Conservation (phyloP, 2,113 vertebrate genomes). For the Sphyrna mokarran region DNA sequence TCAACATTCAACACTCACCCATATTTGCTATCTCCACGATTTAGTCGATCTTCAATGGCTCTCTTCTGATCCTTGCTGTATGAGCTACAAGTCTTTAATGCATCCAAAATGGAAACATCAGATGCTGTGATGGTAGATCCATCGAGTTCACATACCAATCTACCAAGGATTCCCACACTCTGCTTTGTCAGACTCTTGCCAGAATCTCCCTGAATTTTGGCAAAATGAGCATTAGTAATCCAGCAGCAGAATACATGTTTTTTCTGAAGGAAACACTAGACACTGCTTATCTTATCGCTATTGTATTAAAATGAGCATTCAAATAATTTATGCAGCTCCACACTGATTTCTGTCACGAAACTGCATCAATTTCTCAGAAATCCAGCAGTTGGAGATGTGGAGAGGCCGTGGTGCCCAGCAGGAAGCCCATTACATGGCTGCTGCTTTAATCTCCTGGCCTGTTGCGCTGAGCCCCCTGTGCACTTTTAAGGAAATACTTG, state of each 20-base stretch:
- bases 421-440: no score
- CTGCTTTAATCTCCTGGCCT: no score
- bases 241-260: background rate
- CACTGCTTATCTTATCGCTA: no score
- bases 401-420: no score
- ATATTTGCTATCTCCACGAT: background rate
- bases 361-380: no score
- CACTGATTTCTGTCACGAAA: no score
- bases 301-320: no score
- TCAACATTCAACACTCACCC: constrained; percentile 45
- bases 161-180: constrained; percentile 45
- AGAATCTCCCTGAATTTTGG: background rate
- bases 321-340: no score
- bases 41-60: constrained; percentile 46
- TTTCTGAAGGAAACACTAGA: background rate
- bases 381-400: no score
- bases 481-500: no score
- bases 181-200: background rate
- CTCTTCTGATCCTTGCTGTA: constrained; percentile 40
- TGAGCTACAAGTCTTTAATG: constrained; percentile 46
- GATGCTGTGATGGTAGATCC: constrained; percentile 39
- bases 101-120: constrained; percentile 40
- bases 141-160: constrained; percentile 52
- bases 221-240: background rate
- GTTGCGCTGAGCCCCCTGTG: no score